A percentile compares a stretch with the other conserved stretches of the same genome.
phyloP scores from a whole-genome alignment of 1,140 invertebrate species.

The Coboldia fuscipes region DNA sequence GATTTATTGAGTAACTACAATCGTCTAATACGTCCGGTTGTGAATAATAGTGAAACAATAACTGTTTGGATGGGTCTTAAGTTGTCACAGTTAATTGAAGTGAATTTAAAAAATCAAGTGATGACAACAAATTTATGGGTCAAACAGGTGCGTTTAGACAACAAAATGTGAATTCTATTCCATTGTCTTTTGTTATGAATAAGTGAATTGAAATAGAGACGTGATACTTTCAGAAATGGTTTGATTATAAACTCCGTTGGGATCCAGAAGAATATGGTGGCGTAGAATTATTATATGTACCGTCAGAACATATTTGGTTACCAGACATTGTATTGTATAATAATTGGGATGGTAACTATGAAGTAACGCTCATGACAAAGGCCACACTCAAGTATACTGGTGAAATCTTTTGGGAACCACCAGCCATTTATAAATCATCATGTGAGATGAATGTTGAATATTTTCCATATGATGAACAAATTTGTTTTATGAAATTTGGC shows the following conservation, averaged over 20 bases:
- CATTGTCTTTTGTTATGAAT: conserved; percentile 3
- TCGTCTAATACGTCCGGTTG: conserved; percentile 82
- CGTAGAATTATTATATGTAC: conserved; percentile 77
- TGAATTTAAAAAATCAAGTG: conserved; percentile 84
- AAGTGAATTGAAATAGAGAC: conserved; percentile 3
- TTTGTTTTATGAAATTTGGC: conserved; percentile 88
- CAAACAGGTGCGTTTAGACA: conserved; percentile 42
- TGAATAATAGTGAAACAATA: conserved; percentile 81
- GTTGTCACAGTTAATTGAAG: conserved; percentile 88
- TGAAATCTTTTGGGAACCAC: conserved; percentile 90
- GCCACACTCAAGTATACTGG: conserved; percentile 77
- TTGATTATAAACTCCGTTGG: conserved; percentile 83
- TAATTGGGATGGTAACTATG: conserved; percentile 91
- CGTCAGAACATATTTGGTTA: conserved; percentile 81
- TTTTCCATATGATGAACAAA: conserved; percentile 87
- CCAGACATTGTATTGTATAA: conserved; percentile 79
- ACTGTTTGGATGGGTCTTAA: conserved; percentile 82
- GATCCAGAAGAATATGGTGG: conserved; percentile 84
- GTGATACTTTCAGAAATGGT: conserved; percentile 59
- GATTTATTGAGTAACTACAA: conserved; percentile 92
- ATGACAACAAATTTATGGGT: conserved; percentile 95
- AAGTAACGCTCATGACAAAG: conserved; percentile 88
- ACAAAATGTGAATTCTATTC: conserved; percentile 2
- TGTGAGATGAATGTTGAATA: conserved; percentile 92
- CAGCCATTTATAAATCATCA: conserved; percentile 96